These are phyloP conservation scores for Zygothrica quintamaculata DNA, from an alignment of 2,888 invertebrate species.

Conservation along the genomic window DNA sequence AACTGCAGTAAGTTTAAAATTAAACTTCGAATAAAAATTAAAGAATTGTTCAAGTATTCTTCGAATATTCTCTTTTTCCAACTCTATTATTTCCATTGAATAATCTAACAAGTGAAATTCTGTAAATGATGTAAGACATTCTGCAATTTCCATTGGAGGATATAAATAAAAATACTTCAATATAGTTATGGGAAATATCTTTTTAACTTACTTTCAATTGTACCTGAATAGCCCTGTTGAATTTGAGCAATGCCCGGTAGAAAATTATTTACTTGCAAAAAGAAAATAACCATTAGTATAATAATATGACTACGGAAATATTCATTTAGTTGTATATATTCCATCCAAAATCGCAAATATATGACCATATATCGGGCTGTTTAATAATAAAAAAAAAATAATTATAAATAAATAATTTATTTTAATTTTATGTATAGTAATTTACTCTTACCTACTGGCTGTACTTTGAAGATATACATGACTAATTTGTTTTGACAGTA, in stretches of 20 bases:
- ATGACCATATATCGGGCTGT: slow-evolving; percentile 41
- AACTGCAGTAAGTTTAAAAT: not conserved
- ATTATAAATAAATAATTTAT: not conserved
- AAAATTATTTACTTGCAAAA: slow-evolving; percentile 17
- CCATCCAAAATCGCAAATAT: slow-evolving; percentile 23
- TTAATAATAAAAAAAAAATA: not conserved
- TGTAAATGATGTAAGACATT: not conserved
- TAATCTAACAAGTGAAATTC: not conserved
- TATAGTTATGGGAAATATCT: too few species aligned
- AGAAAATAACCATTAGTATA: slow-evolving; percentile 35
- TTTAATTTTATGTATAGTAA: too few species aligned
- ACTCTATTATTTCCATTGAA: not conserved
- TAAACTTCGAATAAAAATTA: not conserved
- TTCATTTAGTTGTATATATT: accelerated
- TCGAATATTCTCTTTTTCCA: not conserved
- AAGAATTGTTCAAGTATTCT: slow-evolving; percentile 1
- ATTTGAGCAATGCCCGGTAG: slow-evolving; percentile 28
- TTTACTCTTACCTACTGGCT: slow-evolving; percentile 42
- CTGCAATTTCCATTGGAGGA: too few species aligned
- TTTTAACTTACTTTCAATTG: slow-evolving; percentile 21
- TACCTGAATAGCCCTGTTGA: not conserved
- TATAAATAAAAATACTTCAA: too few species aligned
- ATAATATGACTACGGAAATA: slow-evolving; percentile 31
- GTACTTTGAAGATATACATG: slow-evolving; percentile 33
- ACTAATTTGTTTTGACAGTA: slow-evolving; percentile 31